These are phyloP conservation scores for Macrostomum cliftonense DNA, from an alignment of 2,888 invertebrate species.

Conservation along the genomic window DNA sequence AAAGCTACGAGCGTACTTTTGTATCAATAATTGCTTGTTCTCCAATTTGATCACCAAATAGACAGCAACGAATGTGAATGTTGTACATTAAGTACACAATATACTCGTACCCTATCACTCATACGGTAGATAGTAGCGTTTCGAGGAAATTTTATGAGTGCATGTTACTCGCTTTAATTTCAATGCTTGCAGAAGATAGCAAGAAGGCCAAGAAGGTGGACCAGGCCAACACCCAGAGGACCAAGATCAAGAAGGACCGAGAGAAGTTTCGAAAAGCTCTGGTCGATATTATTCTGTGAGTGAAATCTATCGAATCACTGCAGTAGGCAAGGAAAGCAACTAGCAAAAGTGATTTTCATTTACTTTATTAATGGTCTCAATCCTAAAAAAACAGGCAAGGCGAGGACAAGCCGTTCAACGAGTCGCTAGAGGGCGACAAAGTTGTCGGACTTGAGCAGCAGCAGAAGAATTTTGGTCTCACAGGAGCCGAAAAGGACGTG, in stretches of 20 bases:
- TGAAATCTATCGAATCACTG: neutral
- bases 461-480: slow-evolving; percentile 22
- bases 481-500: slow-evolving; percentile 34
- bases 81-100: too few relatives aligned
- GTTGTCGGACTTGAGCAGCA: slow-evolving; percentile 19
- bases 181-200: too few relatives aligned
- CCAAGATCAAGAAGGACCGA: slow-evolving; percentile 43
- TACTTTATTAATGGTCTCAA: neutral
- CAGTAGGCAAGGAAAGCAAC: too few relatives aligned
- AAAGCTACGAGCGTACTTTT: too few relatives aligned
- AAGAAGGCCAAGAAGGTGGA: neutral
- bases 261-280: slow-evolving; percentile 63
- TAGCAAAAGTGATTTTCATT: slow-evolving; percentile 3
- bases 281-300: slow-evolving; percentile 51
- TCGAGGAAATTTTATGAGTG: too few relatives aligned
- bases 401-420: slow-evolving; percentile 20
- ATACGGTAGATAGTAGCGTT: too few relatives aligned
- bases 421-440: slow-evolving; percentile 19
- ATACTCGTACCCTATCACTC: too few relatives aligned
- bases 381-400: slow-evolving; percentile 21
- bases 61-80: too few relatives aligned
- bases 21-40: too few relatives aligned
- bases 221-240: neutral
- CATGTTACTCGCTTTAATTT: too few relatives aligned
- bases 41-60: too few relatives aligned